Evolutionary conservation across 2,113 vertebrate species (phyloP).

Genomic region (Speoplatyrhinus poulsoni): DNA sequence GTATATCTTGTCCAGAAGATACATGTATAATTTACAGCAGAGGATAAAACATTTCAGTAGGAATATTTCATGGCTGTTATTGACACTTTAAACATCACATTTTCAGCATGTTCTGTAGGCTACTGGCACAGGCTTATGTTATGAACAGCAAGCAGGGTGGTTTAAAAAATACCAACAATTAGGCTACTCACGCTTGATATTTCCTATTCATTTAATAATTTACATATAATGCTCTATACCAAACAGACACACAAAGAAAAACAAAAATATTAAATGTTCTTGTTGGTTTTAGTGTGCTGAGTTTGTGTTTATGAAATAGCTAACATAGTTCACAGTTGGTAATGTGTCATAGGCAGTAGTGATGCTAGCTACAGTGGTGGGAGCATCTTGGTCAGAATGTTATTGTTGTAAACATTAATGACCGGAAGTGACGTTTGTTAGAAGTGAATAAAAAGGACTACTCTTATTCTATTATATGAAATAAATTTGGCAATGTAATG

Average conservation of each 20-base stretch:
- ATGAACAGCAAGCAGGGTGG: constrained; percentile 57
- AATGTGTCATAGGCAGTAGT: constrained; percentile 52
- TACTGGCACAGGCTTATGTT: constrained; percentile 53
- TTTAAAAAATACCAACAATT: constrained; percentile 26
- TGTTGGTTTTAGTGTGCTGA: background rate
- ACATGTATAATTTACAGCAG: constrained; percentile 50
- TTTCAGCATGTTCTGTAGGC: constrained; percentile 48
- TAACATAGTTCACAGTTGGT: constrained; percentile 49
- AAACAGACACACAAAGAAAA: constrained; percentile 9
- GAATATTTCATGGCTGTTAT: constrained; percentile 23
- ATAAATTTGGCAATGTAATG: constrained; percentile 55
- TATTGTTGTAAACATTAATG: constrained; percentile 72
- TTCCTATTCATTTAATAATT: too few species aligned
- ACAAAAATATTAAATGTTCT: constrained; percentile 12
- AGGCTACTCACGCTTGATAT: too few species aligned
- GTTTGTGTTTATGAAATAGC: constrained; percentile 1
- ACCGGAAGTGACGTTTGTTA: constrained; percentile 67
- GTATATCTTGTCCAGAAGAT: constrained; percentile 26
- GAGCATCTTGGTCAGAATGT: constrained; percentile 65
- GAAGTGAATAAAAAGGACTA: constrained; percentile 40
- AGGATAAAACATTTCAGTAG: constrained; percentile 45
- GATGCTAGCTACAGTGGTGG: constrained; percentile 39
- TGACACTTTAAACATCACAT: constrained; percentile 52
- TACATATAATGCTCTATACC: background rate
- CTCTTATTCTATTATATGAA: constrained; percentile 45